Evolutionary conservation across 2,888 invertebrate genomes (phyloP).

Genomic region (Hirtodrosophila duncani): DNA sequence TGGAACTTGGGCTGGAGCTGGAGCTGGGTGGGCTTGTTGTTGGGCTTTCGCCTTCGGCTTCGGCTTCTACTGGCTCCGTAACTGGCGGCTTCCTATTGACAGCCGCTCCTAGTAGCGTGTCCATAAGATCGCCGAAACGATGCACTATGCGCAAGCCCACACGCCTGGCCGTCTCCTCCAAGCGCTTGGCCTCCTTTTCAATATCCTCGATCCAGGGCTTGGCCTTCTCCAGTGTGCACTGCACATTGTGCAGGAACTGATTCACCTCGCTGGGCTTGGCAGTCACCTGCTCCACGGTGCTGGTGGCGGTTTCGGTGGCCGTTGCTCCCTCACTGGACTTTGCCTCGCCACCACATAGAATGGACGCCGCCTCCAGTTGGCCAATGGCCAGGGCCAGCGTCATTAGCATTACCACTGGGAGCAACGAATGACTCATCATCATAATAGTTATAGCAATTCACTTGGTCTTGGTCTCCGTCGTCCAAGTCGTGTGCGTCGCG

Average conservation of each 20-base stretch:
- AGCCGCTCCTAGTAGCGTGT: conserved; percentile 36
- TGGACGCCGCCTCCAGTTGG: conserved; percentile 37
- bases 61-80: too few relatives aligned
- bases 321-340: conserved; percentile 1
- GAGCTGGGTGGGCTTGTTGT: too few relatives aligned
- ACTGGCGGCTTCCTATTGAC: conserved; percentile 6
- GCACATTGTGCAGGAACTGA: conserved; percentile 66
- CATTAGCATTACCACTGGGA: conserved; percentile 4
- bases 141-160: conserved; percentile 63
- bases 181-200: conserved; percentile 72
- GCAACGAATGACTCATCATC: conserved; percentile 37
- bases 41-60: too few relatives aligned
- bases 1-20: neutral
- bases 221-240: conserved; percentile 72
- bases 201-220: conserved; percentile 74
- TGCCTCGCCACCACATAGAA: conserved; percentile 39
- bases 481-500: conserved; percentile 34
- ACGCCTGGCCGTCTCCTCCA: conserved; percentile 70
- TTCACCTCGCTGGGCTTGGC: conserved; percentile 63
- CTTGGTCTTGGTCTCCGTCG: neutral
- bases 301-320: neutral
- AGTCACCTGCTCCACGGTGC: conserved; percentile 20
- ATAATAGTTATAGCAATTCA: neutral
- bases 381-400: conserved; percentile 12
- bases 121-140: conserved; percentile 59